Evolutionary conservation across 2,797 vertebrate genomes (phyloP), one percentile per base, ranked within the genome.

Genomic region (Cryptoblepharus egeriae): DNA sequence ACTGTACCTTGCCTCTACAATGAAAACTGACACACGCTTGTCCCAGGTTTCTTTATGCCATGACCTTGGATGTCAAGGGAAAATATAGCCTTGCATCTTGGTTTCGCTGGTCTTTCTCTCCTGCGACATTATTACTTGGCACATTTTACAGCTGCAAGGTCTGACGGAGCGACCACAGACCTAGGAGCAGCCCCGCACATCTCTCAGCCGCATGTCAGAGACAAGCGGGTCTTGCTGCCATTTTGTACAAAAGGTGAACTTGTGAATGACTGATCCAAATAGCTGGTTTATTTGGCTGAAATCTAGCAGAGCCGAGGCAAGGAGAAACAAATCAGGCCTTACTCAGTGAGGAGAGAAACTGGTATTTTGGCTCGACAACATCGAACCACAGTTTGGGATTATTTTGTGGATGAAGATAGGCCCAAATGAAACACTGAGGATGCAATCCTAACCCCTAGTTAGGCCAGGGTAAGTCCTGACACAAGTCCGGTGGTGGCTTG

Each of bases 61-160:
- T 81, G 90, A 94, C 95, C 95, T 95, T 95, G 94, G 52, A 76
- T 94, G 93, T 95, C 95, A 95, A 91, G 84, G 92, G 91, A 92
- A 94, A 95, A 95, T 95, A 95, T 92, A 88, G 91, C 92, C 91
- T 90, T 87, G 87, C 82, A 85, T 93, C 90, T 77, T 89, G 79
- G 70, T 85, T 87, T 79, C 78, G 93, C 93, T 90, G 88, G 91
- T 91, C 91, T 92, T 79, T 91, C 80, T 92, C 86, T 88, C 88
- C 88, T 93, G 89, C 80, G 77, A 81, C 87, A 90, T 88, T 94
- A 90, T 90, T 89, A 82, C 92, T 92, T 87, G 90, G 83, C 75
- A 86, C 91, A 90, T 88, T 90, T 92, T 78, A 88, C 74, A 84
- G 81, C 88, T 77, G 87, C 13, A 2, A 83, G 79, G 84, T 70